phyloP scores from a whole-genome alignment of 23 tunicate genomes.

The Styela plicata region DNA sequence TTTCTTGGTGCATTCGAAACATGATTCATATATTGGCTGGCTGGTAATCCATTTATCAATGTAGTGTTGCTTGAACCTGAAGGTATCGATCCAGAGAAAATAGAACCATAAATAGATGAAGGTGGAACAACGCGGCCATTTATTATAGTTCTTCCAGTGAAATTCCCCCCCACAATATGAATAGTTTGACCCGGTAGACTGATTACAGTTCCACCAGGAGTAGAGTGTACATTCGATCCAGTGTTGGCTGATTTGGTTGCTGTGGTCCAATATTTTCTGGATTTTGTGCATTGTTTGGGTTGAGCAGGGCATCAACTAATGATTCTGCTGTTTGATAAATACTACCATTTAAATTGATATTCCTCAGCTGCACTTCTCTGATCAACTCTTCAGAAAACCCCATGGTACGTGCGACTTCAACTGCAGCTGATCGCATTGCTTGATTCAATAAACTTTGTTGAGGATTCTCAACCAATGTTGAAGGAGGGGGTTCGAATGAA shows the following conservation, averaged over 20 bases:
- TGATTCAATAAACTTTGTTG: constrained; percentile 5
- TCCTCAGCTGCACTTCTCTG: constrained; percentile 12
- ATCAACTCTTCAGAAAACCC: constrained; percentile 26
- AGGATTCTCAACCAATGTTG: not conserved
- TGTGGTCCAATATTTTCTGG: not conserved
- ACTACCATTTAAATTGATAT: not conserved
- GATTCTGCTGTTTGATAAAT: constrained; percentile 2
- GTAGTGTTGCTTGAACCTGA: not conserved
- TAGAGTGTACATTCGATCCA: not conserved
- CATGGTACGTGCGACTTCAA: constrained; percentile 21
- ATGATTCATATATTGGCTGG: not conserved
- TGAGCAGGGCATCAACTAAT: not conserved
- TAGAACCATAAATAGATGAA: not conserved
- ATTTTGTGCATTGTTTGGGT: not conserved
- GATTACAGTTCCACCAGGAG: not conserved
- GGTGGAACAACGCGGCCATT: not conserved
- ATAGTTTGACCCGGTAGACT: not conserved
- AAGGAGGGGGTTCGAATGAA: not conserved
- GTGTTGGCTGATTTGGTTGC: too few species aligned
- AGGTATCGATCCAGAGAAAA: not conserved
- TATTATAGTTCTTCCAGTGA: not conserved
- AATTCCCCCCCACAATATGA: not conserved
- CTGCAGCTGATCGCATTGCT: not conserved
- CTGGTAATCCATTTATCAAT: constrained; percentile 5
- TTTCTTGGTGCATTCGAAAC: not conserved